Base-by-base conservation (phyloP, 2,888 invertebrate species). In the Spodoptera littoralis region DNA sequence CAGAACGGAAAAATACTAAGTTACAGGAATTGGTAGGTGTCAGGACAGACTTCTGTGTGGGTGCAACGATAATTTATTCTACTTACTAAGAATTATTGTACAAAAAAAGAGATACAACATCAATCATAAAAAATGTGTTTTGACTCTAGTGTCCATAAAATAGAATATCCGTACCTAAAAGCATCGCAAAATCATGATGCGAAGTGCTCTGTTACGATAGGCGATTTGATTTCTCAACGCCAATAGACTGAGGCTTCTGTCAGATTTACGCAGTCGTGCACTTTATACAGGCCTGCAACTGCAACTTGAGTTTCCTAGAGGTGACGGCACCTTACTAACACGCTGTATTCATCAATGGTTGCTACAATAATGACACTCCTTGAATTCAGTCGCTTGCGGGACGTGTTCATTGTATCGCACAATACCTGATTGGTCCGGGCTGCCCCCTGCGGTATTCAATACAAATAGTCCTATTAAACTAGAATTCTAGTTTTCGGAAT, bases 341-440 rank as follows among this genome's bases (percentile, higher is more conserved):
- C 45, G 22, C 53, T 64, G 55, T 61, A 60, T 56, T 43, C 49
- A 46, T 51, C 50, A 72, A 41, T 22, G n/a, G 41, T 13, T 42
- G 48, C 51, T 60, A 74, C 67, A 79, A 79, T 63, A 36, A 51
- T 30, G 41, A 44, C 60, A 65, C 68, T 70, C 54, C 67, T 64
- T 65, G 48, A 22, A 60, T 65, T 64, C 55, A 62, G 51, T 45
- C 60, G 43, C 64, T 65, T 41, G 56, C 56, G 66, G 63, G 63
- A 62, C 67, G 66, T 63, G 63, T 57, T 45, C 50, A 62, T 75
- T 66, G 67, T 65, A 49, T 11, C 30, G 12, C 4, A 69, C 58
- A 63, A 65, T 70, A 48, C 50, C 11, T 56, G 52, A 74, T 79
- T 79, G 54, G 73, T 60, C 42, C 49, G 60, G 67, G 65, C 36